Conservation (phyloP, 2,888 invertebrate species). For the Eilema griseolum region DNA sequence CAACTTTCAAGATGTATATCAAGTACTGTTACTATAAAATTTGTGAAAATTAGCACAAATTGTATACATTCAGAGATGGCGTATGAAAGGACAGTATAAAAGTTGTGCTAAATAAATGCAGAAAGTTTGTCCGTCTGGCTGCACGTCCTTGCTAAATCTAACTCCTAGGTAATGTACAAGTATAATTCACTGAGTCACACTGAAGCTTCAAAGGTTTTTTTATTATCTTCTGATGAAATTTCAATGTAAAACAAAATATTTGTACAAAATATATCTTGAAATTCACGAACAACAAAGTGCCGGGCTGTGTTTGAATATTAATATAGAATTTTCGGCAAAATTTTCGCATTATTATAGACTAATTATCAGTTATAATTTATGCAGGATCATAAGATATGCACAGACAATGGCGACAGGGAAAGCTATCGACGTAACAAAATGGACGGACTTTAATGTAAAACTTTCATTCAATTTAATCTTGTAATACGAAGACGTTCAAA, state of each 20-base stretch:
- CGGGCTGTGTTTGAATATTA: slow-evolving; percentile 34
- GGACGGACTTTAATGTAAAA: background rate
- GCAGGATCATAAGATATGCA: slow-evolving; percentile 19
- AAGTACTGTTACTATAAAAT: slow-evolving; percentile 10
- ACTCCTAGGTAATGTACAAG: slow-evolving; percentile 43
- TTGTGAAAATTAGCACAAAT: slow-evolving; percentile 34
- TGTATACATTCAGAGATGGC: slow-evolving; percentile 34
- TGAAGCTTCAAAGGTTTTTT: slow-evolving; percentile 30
- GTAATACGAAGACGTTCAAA: background rate
- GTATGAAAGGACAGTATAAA: slow-evolving; percentile 26
- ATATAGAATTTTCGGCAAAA: slow-evolving; percentile 35
- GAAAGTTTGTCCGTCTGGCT: slow-evolving; percentile 48
- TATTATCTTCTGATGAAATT: background rate
- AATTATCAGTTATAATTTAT: slow-evolving; percentile 28
- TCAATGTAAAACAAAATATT: slow-evolving; percentile 31
- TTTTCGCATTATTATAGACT: slow-evolving; percentile 19
- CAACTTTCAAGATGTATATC: background rate
- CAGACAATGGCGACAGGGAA: background rate
- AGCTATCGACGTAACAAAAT: slow-evolving; percentile 14
- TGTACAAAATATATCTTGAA: slow-evolving; percentile 29
- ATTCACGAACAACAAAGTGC: slow-evolving; percentile 39
- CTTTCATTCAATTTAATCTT: background rate
- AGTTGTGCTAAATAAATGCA: slow-evolving; percentile 52
- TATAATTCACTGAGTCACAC: slow-evolving; percentile 36
- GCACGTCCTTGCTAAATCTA: slow-evolving; percentile 33